phyloP scores from a whole-genome alignment of 2,888 invertebrate species.

The Mythimna vitellina region DNA sequence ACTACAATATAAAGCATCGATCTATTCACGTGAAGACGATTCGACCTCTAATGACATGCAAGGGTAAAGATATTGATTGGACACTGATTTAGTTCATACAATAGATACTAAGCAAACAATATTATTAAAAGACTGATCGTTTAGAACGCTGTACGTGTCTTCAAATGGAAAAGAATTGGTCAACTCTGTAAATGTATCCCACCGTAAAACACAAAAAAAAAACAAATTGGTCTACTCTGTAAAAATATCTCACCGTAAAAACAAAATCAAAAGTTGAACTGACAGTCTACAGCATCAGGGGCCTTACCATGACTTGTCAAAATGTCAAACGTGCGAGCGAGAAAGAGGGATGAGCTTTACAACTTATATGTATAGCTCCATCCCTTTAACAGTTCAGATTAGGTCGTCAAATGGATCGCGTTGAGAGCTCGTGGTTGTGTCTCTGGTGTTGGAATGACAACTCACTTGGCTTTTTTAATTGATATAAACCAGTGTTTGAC shows the following conservation, averaged over 20 bases:
- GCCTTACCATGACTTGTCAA: no score
- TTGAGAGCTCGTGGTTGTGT: no score
- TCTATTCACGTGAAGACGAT: conserved; percentile 38
- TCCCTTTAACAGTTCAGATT: no score
- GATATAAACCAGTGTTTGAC: no score
- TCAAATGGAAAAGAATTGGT: neutral
- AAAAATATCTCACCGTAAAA: no score
- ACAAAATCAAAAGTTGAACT: neutral
- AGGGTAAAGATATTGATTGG: conserved; percentile 57
- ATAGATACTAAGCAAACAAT: conserved; percentile 33
- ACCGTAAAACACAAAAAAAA: neutral
- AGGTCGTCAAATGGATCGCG: no score
- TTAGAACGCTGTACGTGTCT: neutral
- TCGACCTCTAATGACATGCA: conserved; percentile 54
- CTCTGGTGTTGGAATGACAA: no score
- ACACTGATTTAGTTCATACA: conserved; percentile 52
- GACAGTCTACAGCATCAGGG: neutral
- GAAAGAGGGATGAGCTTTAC: no score
- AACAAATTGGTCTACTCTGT: no score
- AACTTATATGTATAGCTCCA: no score
- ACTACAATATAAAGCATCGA: conserved; percentile 11
- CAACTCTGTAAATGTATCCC: neutral
- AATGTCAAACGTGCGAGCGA: no score
- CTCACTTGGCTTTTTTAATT: no score
- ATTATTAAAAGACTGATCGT: neutral